Percentiles rank a stretch among this genome's conserved stretches.
Conservation (phyloP, 2,797 vertebrate species). For the Brotogeris chrysoptera region DNA sequence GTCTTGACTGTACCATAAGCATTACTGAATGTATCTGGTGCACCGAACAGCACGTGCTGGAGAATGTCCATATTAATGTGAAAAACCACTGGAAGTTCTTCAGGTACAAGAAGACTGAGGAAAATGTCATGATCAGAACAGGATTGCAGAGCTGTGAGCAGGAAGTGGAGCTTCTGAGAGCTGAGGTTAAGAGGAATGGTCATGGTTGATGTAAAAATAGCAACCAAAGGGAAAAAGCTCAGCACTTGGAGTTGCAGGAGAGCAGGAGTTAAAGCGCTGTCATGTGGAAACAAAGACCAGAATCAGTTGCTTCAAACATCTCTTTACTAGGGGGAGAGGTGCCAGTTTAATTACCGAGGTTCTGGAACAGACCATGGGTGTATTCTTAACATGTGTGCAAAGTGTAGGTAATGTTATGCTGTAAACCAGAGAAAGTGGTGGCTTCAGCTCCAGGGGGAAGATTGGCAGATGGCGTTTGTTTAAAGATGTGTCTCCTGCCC, state of each 20-base stretch:
- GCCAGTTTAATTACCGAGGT: neutral
- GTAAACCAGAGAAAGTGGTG: too few relatives aligned
- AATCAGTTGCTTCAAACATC: neutral
- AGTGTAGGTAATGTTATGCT: accelerated
- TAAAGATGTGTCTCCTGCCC: neutral
- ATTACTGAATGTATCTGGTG: too few relatives aligned
- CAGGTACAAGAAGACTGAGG: neutral
- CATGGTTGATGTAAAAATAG: neutral
- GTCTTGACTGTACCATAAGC: neutral
- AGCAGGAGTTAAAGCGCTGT: neutral
- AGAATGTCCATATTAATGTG: neutral
- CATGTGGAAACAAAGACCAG: accelerated
- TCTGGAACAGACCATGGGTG: neutral
- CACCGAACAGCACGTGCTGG: accelerated
- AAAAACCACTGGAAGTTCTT: neutral
- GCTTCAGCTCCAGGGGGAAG: neutral
- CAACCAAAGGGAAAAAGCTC: neutral
- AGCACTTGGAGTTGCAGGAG: neutral
- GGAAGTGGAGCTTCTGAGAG: neutral
- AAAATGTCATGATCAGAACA: accelerated
- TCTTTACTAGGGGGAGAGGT: neutral
- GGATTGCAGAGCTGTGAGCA: neutral
- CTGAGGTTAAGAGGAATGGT: neutral
- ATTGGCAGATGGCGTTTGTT: accelerated
- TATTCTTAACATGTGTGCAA: neutral